Evolutionary conservation across 2,113 vertebrate species (phyloP).

Genomic region (Acrocephalus kingi): DNA sequence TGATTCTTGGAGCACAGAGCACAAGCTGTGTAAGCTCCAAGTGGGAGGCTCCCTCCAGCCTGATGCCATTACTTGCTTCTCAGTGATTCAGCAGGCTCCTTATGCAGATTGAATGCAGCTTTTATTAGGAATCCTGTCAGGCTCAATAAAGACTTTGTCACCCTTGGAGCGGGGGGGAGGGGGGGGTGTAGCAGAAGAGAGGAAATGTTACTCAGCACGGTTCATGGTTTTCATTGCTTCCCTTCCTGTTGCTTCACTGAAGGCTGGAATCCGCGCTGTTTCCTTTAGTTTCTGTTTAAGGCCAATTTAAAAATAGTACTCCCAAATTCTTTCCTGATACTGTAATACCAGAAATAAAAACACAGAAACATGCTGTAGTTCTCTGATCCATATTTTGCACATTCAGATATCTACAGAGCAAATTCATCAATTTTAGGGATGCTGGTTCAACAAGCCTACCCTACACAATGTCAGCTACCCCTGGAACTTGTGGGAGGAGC

Average conservation of each 20-base stretch:
- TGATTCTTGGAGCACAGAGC: background rate
- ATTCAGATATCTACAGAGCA: background rate
- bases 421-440: background rate
- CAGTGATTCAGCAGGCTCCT: conserved; percentile 35
- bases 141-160: conserved; percentile 56
- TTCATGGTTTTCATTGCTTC: conserved; percentile 47
- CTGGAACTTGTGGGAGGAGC: rapidly evolving
- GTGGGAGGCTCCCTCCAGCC: background rate
- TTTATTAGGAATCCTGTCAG: conserved; percentile 4
- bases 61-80: background rate
- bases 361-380: background rate
- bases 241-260: conserved; percentile 53
- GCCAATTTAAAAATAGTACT: conserved; percentile 62
- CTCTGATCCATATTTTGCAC: background rate
- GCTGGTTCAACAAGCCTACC: background rate
- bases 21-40: background rate
- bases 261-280: background rate
- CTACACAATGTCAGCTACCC: background rate
- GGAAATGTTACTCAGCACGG: conserved; percentile 57
- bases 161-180: background rate
- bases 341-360: conserved; percentile 32
- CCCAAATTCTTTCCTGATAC: conserved; percentile 57
- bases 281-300: conserved; percentile 15
- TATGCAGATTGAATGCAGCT: background rate
- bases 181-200: background rate